phyloP scores from a whole-genome alignment of 1,140 invertebrate genomes.

The Ectropis grisescens region DNA sequence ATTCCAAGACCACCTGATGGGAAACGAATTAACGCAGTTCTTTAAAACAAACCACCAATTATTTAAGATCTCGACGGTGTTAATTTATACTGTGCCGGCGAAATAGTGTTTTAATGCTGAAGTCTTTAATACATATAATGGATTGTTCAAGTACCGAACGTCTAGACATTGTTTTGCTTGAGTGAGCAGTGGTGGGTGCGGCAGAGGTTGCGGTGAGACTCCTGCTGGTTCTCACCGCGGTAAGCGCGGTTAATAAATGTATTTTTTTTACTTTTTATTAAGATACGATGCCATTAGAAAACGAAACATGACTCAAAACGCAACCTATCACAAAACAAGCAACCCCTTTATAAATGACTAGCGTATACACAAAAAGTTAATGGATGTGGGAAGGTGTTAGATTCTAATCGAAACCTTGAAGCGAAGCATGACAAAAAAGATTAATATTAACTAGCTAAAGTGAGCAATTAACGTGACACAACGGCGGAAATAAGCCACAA shows the following conservation, averaged over 20 bases:
- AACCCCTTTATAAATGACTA: not conserved
- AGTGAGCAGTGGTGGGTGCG: constrained; percentile 32
- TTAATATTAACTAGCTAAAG: no score
- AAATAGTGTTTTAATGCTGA: no score
- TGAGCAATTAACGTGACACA: no score
- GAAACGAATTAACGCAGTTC: no score
- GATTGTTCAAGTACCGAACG: no score
- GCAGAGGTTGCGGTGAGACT: constrained; percentile 38
- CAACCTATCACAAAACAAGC: not conserved
- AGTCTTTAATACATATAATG: no score
- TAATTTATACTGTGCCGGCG: no score
- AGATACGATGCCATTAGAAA: constrained; percentile 8
- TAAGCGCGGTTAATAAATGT: constrained; percentile 29
- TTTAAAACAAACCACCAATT: no score
- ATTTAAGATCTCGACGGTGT: not conserved
- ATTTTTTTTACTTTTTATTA: constrained; percentile 25
- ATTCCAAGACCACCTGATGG: no score
- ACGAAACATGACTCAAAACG: not conserved
- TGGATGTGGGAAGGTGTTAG: not conserved
- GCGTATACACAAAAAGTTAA: not conserved
- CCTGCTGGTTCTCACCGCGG: constrained; percentile 53
- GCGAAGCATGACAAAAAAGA: no score
- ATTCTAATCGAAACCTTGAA: no score
- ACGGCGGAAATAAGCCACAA: no score
- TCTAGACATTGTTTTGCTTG: constrained; percentile 62